These are phyloP conservation scores for Stenolophus ochropezus DNA, from an alignment of 2,888 invertebrate species.

Conservation along the genomic window DNA sequence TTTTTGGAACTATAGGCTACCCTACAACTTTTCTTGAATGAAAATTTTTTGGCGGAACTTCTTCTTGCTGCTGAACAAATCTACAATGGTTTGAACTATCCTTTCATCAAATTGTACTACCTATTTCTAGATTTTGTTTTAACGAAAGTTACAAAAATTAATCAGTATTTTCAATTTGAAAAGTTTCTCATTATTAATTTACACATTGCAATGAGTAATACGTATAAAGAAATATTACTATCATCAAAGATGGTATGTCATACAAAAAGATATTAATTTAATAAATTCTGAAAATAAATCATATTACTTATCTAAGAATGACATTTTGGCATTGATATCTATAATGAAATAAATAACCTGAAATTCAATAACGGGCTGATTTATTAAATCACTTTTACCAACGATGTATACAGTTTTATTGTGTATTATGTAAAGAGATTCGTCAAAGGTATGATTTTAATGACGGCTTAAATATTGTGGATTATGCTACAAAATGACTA, in stretches of 20 bases:
- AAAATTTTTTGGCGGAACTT: slow-evolving; percentile 55
- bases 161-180: not conserved
- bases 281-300: slow-evolving; percentile 52
- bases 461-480: no score
- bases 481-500: no score
- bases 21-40: slow-evolving; percentile 63
- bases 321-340: slow-evolving; percentile 57
- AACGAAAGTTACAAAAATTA: slow-evolving; percentile 57
- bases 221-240: slow-evolving; percentile 60
- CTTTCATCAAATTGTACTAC: slow-evolving; percentile 61
- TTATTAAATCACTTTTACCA: slow-evolving; percentile 54
- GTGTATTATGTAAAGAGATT: slow-evolving; percentile 61
- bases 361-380: slow-evolving; percentile 40
- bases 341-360: slow-evolving; percentile 58
- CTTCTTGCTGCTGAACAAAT: slow-evolving; percentile 60
- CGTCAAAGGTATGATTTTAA: slow-evolving; percentile 63
- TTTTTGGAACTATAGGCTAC: slow-evolving; percentile 67
- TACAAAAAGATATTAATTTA: slow-evolving; percentile 48
- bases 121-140: slow-evolving; percentile 62
- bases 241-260: slow-evolving; percentile 62
- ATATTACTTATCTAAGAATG: slow-evolving; percentile 51
- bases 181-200: not conserved
- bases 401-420: slow-evolving; percentile 62
- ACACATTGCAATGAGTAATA: slow-evolving; percentile 51
- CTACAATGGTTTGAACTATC: slow-evolving; percentile 57